Evolutionary conservation across 2,888 invertebrate genomes (phyloP).

Genomic region (Brachypalpus laphriformis): DNA sequence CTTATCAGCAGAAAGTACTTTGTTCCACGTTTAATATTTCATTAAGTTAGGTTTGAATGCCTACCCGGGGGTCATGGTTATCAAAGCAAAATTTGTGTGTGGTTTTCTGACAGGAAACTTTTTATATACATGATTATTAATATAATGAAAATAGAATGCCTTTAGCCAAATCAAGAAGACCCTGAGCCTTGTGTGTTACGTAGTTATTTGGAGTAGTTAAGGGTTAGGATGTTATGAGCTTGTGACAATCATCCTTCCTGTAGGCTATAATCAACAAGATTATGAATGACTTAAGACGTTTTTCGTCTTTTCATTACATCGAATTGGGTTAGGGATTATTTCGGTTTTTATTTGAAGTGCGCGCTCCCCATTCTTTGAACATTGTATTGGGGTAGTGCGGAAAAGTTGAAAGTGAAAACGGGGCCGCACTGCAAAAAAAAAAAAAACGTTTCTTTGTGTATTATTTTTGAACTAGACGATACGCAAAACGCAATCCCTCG

Average conservation of each 20-base stretch:
- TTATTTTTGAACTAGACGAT: not conserved
- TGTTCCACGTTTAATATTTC: not conserved
- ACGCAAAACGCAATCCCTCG: conserved; percentile 1
- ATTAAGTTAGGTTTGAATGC: not conserved
- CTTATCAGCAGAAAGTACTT: not conserved
- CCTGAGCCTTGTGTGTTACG: not conserved
- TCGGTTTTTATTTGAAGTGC: not conserved
- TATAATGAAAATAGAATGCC: not conserved
- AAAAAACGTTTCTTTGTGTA: not conserved
- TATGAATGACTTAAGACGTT: not conserved
- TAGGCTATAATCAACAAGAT: not conserved
- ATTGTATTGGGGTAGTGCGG: not conserved
- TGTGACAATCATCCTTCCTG: not conserved
- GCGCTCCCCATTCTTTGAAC: not conserved
- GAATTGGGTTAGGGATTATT: not conserved
- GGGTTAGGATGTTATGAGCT: not conserved
- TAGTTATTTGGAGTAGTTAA: not conserved
- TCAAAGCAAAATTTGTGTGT: not conserved
- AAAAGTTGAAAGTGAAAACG: conserved; percentile 11
- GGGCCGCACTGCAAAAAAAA: not conserved
- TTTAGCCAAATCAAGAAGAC: conserved; percentile 16
- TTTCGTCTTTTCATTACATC: not conserved
- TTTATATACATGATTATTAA: not conserved
- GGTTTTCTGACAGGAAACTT: not conserved
- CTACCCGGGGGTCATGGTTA: conserved; percentile 19